Evolutionary conservation across 1,140 invertebrate genomes (phyloP).

Genomic region (Drosophila quadrilineata): DNA sequence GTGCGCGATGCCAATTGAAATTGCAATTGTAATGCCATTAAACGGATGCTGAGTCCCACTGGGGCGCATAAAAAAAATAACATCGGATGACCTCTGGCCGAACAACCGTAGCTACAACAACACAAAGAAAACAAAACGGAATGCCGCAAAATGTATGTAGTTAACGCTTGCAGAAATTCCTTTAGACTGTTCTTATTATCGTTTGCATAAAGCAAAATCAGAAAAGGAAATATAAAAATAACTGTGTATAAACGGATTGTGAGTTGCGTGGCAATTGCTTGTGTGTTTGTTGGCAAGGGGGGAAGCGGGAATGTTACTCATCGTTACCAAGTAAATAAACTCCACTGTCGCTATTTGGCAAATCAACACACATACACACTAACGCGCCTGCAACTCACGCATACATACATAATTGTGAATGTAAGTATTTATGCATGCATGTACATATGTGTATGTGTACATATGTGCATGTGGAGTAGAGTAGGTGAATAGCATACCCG

Average conservation of each 20-base stretch:
- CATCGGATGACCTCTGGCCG: no score
- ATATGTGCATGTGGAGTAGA: no score
- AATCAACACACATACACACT: background rate
- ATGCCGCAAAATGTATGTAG: background rate
- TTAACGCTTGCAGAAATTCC: slow-evolving; percentile 36
- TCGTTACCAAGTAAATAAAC: slow-evolving; percentile 77
- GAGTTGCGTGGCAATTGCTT: slow-evolving; percentile 72
- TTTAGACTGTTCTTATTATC: slow-evolving; percentile 25
- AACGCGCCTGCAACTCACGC: background rate
- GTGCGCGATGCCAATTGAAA: slow-evolving; percentile 20
- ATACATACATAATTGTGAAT: background rate
- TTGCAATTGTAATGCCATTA: slow-evolving; percentile 62
- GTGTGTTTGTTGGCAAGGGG: background rate
- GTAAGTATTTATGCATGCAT: no score
- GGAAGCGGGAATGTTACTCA: slow-evolving; percentile 27
- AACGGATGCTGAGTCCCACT: slow-evolving; percentile 4
- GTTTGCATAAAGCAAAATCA: slow-evolving; percentile 25
- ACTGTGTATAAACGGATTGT: slow-evolving; percentile 63
- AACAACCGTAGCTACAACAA: background rate
- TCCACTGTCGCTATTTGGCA: slow-evolving; percentile 70
- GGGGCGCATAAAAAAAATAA: background rate
- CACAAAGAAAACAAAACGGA: background rate
- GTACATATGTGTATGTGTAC: no score
- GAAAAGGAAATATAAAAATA: slow-evolving; percentile 54
- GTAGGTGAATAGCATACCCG: slow-evolving; percentile 17